Conservation (phyloP, 1,140 invertebrate genomes). For the Rhopalosiphum maidis region DNA sequence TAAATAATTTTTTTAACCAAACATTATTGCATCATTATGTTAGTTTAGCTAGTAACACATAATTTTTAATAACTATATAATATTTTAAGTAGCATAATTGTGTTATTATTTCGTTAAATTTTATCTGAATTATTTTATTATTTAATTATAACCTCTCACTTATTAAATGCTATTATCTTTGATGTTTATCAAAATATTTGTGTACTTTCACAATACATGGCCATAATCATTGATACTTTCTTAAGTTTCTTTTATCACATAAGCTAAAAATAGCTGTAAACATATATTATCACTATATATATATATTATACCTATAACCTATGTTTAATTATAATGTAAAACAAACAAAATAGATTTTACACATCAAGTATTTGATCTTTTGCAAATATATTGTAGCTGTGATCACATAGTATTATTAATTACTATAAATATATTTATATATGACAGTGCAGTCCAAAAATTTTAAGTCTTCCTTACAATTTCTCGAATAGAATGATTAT, state of each 20-base stretch:
- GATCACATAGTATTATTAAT: background rate
- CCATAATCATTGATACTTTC: background rate
- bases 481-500: background rate
- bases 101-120: background rate
- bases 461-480: constrained; percentile 9
- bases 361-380: background rate
- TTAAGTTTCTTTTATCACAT: background rate
- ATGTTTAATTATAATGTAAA: background rate
- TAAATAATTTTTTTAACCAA: background rate
- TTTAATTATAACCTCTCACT: background rate
- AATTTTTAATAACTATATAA: background rate
- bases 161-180: background rate
- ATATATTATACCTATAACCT: background rate
- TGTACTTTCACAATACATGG: background rate
- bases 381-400: background rate
- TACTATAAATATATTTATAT: background rate
- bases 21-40: background rate
- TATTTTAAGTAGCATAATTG: background rate
- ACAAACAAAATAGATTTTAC: background rate
- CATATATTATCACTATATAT: background rate
- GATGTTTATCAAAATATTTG: background rate
- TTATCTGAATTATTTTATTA: background rate
- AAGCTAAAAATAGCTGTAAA: background rate
- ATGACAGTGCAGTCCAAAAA: background rate
- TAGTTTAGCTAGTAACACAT: background rate